Percentiles rank a stretch among this genome's conserved stretches.
These are phyloP conservation scores for Dryas iulia DNA, from an alignment of 1,140 invertebrate species.

Conservation along the genomic window DNA sequence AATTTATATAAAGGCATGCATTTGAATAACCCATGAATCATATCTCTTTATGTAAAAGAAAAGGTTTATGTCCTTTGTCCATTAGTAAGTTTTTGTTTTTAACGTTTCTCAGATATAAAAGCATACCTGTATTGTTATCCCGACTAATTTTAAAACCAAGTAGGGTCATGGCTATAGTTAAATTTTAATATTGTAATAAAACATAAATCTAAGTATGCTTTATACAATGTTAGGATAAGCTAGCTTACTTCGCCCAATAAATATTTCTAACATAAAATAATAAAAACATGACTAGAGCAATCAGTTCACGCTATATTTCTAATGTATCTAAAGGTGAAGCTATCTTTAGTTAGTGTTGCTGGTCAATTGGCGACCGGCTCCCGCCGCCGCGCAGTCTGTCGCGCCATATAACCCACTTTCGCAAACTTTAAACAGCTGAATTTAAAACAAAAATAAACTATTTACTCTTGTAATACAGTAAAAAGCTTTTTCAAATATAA, in stretches of 20 bases:
- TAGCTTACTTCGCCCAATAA: neutral
- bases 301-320: neutral
- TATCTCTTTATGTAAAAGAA: neutral
- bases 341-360: slow-evolving; percentile 33
- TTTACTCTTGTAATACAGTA: neutral
- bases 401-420: slow-evolving; percentile 56
- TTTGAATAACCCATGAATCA: neutral
- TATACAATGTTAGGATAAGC: neutral
- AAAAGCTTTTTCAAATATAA: too few species aligned
- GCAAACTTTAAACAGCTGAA: slow-evolving; percentile 26
- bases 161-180: neutral
- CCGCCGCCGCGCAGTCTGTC: slow-evolving; percentile 63
- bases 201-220: neutral
- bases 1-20: neutral
- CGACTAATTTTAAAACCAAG: neutral
- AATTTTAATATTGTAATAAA: neutral
- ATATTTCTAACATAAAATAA: neutral
- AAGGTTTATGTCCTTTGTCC: slow-evolving; percentile 8
- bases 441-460: neutral
- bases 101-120: neutral
- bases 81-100: slow-evolving; percentile 5
- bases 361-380: slow-evolving; percentile 46
- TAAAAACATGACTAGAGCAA: neutral
- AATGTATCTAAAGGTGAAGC: slow-evolving; percentile 21
- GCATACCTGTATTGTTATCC: neutral